phyloP scores from a whole-genome alignment of 30 jellyfish, hydroid and myxozoan genomes.

The Calvadosia cruxmelitensis region DNA sequence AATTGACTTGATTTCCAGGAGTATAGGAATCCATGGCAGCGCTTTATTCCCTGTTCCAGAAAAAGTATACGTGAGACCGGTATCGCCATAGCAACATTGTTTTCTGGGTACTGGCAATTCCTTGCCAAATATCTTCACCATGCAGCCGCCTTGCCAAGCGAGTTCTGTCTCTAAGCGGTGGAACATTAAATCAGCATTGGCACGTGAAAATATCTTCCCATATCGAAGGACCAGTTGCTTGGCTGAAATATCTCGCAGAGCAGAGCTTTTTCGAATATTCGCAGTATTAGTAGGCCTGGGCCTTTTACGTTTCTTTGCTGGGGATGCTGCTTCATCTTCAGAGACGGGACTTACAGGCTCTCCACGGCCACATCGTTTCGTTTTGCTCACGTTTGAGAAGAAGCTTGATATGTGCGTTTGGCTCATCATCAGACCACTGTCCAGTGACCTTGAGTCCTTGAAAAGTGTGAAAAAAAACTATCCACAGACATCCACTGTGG shows the following conservation, averaged over 20 bases:
- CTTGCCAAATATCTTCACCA: conserved; percentile 29
- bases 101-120: conserved; percentile 18
- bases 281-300: no score
- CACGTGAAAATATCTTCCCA: conserved; percentile 14
- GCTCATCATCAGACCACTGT: no score
- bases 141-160: conserved; percentile 1
- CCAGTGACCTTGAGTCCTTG: no score
- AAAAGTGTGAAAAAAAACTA: no score
- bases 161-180: conserved; percentile 15
- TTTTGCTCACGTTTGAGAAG: no score
- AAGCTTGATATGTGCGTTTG: no score
- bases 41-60: conserved; percentile 31
- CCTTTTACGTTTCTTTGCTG: no score
- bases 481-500: no score
- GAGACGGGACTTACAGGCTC: no score
- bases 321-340: no score
- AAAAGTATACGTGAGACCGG: conserved; percentile 30
- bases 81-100: conserved; percentile 33
- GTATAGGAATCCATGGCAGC: conserved; percentile 21
- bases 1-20: conserved; percentile 4
- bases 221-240: conserved; percentile 1
- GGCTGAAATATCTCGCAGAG: neutral
- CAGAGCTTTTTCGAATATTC: no score
- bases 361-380: no score
- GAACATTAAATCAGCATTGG: conserved; percentile 16